Evolutionary conservation across 2,888 invertebrate species (phyloP).

Genomic region (Lymantria monacha): DNA sequence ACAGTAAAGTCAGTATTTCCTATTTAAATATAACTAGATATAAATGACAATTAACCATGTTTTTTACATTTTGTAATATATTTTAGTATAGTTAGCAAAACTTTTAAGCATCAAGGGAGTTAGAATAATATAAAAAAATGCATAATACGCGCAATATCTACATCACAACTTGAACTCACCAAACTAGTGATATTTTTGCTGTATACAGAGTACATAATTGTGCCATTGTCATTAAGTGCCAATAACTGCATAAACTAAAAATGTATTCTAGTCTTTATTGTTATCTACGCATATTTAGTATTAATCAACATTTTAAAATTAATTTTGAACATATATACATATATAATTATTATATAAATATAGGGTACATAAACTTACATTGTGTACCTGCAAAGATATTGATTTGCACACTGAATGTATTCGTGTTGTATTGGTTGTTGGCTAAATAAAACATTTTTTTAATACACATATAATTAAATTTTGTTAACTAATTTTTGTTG

Average conservation of each 20-base stretch:
- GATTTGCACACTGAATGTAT: slow-evolving; percentile 69
- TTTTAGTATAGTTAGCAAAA: slow-evolving; percentile 73
- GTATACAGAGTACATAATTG: slow-evolving; percentile 68
- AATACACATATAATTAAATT: slow-evolving; percentile 40
- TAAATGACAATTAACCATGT: slow-evolving; percentile 62
- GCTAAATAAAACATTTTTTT: slow-evolving; percentile 43
- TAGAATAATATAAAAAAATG: slow-evolving; percentile 45
- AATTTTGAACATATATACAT: slow-evolving; percentile 64
- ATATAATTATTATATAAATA: slow-evolving; percentile 34
- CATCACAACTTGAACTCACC: slow-evolving; percentile 20
- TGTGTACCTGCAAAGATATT: slow-evolving; percentile 62
- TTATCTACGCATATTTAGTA: slow-evolving; percentile 78
- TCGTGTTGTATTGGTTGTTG: slow-evolving; percentile 52
- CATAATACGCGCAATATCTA: slow-evolving; percentile 44
- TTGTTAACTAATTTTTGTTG: slow-evolving; percentile 46
- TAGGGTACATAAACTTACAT: slow-evolving; percentile 53
- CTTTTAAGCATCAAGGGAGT: slow-evolving; percentile 51
- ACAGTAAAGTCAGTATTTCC: slow-evolving; percentile 70
- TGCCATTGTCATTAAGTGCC: slow-evolving; percentile 81
- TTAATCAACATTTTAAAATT: slow-evolving; percentile 75
- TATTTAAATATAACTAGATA: slow-evolving; percentile 68
- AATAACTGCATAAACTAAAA: slow-evolving; percentile 79
- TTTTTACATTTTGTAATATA: slow-evolving; percentile 75
- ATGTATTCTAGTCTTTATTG: slow-evolving; percentile 83
- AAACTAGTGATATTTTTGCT: slow-evolving; percentile 50